phyloP scores from a whole-genome alignment of 1,140 invertebrate species.

The Bursaphelenchus mucronatus region DNA sequence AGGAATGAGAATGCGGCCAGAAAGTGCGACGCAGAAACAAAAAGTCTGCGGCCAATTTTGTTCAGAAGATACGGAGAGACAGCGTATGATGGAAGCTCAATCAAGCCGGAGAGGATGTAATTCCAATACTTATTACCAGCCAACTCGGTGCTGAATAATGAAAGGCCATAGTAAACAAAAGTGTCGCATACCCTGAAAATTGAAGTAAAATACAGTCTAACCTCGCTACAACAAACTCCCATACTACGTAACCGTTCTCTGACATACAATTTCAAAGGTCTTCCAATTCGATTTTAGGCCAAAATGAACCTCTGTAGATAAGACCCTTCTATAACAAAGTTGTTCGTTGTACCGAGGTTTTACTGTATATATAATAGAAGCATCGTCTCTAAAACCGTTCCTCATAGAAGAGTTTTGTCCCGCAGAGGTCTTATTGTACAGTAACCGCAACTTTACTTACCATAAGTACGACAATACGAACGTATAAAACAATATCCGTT shows the following conservation, averaged over 20 bases:
- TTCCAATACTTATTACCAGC: conserved; percentile 61
- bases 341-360: too few species aligned
- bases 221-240: background rate
- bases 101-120: conserved; percentile 56
- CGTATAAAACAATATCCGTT: conserved; percentile 11
- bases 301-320: too few species aligned
- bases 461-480: background rate
- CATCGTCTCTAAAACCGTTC: too few species aligned
- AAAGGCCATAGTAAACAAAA: conserved; percentile 62
- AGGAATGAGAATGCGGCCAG: conserved; percentile 38
- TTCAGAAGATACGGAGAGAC: conserved; percentile 48
- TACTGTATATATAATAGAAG: too few species aligned
- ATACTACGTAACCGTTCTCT: background rate
- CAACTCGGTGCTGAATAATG: conserved; percentile 56
- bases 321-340: too few species aligned
- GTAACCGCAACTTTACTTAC: conserved; percentile 12
- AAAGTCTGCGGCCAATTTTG: conserved; percentile 33
- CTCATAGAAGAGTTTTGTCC: too few species aligned
- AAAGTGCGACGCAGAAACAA: conserved; percentile 34
- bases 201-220: too few species aligned
- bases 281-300: too few species aligned
- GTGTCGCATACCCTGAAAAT: conserved; percentile 43
- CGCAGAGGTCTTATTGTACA: too few species aligned
- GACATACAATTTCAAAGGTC: too few species aligned
- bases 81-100: conserved; percentile 60